A percentile compares a stretch with the other conserved stretches of the same genome.
These are phyloP conservation scores for Dreissena polymorpha DNA, from an alignment of 1,140 invertebrate species.

Conservation along the genomic window DNA sequence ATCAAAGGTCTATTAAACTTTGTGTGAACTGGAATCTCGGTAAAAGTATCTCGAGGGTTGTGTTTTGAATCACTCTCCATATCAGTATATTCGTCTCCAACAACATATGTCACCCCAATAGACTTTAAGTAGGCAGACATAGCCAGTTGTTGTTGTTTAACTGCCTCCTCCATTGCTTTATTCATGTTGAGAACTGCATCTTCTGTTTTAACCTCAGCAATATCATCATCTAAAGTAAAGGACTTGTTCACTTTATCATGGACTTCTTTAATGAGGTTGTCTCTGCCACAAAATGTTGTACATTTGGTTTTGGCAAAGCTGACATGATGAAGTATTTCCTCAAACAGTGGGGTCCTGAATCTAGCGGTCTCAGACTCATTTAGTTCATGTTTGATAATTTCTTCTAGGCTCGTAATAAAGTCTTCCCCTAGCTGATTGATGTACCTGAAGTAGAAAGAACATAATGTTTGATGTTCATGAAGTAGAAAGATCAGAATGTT, in stretches of 20 bases:
- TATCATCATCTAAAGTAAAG: neutral
- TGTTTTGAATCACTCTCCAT: slow-evolving; percentile 52
- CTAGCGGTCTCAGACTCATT: neutral
- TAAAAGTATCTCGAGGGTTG: slow-evolving; percentile 36
- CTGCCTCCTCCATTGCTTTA: slow-evolving; percentile 15
- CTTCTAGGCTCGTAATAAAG: slow-evolving; percentile 25
- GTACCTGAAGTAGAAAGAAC: slow-evolving; percentile 19
- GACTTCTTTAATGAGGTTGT: slow-evolving; percentile 49
- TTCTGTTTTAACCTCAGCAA: neutral
- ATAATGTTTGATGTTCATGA: too few relatives aligned
- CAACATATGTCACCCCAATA: slow-evolving; percentile 31
- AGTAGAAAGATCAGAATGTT: too few relatives aligned
- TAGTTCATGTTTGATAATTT: slow-evolving; percentile 8
- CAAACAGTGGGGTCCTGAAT: slow-evolving; percentile 12
- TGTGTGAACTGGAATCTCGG: slow-evolving; percentile 20
- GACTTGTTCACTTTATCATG: slow-evolving; percentile 32
- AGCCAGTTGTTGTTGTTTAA: neutral
- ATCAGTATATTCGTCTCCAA: slow-evolving; percentile 53
- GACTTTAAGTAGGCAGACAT: neutral
- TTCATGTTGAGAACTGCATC: slow-evolving; percentile 3
- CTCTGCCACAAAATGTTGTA: slow-evolving; percentile 65
- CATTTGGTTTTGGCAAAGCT: slow-evolving; percentile 86
- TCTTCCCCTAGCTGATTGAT: slow-evolving; percentile 26
- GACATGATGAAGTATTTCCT: slow-evolving; percentile 96
- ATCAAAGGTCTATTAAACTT: slow-evolving; percentile 63